phyloP scores from a whole-genome alignment of 1,140 invertebrate genomes.

The Eciton burchellii region DNA sequence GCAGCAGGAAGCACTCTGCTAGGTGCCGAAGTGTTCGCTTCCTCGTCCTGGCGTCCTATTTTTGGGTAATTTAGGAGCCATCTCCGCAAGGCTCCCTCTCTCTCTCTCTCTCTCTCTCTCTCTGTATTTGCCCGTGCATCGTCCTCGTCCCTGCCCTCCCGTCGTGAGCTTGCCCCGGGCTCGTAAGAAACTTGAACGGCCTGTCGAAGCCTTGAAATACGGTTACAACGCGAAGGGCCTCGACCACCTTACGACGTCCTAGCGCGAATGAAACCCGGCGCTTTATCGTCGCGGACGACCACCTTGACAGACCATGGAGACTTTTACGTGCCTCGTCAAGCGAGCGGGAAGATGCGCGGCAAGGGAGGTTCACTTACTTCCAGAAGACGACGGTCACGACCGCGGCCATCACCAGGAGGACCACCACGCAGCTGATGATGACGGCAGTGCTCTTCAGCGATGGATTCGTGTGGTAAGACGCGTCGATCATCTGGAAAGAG shows the following conservation, averaged over 20 bases:
- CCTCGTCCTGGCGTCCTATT: conserved; percentile 35
- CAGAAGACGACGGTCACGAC: conserved; percentile 91
- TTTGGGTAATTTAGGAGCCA: conserved; percentile 35
- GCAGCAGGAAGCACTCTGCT: conserved; percentile 31
- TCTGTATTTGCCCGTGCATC: neutral
- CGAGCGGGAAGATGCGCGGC: neutral
- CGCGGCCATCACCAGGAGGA: conserved; percentile 90
- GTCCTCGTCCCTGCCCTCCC: neutral
- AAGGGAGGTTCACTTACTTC: conserved; percentile 89
- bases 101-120: neutral
- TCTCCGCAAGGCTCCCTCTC: conserved; percentile 21
- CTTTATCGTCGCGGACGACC: conserved; percentile 50
- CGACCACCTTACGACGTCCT: conserved; percentile 55
- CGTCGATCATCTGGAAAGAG: conserved; percentile 91
- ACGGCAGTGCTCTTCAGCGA: conserved; percentile 91
- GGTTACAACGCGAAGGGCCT: conserved; percentile 56
- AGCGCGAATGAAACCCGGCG: conserved; percentile 59
- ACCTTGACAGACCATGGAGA: neutral
- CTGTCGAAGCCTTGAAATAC: conserved; percentile 67
- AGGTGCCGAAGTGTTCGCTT: neutral
- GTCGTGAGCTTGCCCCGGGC: neutral
- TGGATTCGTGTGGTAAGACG: conserved; percentile 91
- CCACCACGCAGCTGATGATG: conserved; percentile 91
- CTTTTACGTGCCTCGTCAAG: conserved; percentile 10
- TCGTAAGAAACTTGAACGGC: conserved; percentile 7